Evolutionary conservation across 2,113 vertebrate species (phyloP).

Genomic region (Cyanoderma ruficeps): DNA sequence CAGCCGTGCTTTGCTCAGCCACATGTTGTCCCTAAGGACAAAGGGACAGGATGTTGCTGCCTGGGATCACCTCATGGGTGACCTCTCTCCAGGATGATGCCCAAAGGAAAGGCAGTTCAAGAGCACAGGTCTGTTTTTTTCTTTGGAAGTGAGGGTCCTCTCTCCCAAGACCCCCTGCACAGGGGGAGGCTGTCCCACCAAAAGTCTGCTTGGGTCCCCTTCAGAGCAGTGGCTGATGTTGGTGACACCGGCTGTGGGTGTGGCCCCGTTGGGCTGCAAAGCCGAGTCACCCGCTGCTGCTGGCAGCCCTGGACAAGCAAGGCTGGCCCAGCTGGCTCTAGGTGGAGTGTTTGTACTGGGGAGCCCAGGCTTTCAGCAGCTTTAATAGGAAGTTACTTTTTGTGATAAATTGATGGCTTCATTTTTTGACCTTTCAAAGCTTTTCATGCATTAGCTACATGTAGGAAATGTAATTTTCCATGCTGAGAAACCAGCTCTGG

Average conservation of each 20-base stretch:
- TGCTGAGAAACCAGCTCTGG: neutral
- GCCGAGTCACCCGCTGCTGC: accelerated
- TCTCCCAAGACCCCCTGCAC: neutral
- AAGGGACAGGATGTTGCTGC: neutral
- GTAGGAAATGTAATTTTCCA: neutral
- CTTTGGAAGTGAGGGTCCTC: neutral
- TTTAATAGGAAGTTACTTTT: neutral
- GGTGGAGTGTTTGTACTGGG: neutral
- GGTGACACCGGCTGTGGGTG: accelerated
- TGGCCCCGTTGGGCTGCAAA: accelerated
- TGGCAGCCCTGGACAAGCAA: neutral
- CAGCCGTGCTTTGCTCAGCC: neutral
- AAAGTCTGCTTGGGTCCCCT: neutral
- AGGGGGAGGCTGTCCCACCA: accelerated
- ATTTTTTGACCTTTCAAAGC: constrained; percentile 34
- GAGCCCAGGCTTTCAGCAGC: neutral
- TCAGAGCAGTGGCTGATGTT: accelerated
- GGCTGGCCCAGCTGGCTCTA: neutral
- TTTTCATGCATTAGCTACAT: neutral
- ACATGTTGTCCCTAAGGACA: accelerated
- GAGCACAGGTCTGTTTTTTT: neutral
- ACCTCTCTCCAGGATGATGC: neutral
- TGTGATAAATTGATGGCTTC: constrained; percentile 10
- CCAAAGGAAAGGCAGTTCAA: neutral
- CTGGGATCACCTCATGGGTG: neutral